phyloP scores from a whole-genome alignment of 1,140 invertebrate species.

The Euwallacea similis region DNA sequence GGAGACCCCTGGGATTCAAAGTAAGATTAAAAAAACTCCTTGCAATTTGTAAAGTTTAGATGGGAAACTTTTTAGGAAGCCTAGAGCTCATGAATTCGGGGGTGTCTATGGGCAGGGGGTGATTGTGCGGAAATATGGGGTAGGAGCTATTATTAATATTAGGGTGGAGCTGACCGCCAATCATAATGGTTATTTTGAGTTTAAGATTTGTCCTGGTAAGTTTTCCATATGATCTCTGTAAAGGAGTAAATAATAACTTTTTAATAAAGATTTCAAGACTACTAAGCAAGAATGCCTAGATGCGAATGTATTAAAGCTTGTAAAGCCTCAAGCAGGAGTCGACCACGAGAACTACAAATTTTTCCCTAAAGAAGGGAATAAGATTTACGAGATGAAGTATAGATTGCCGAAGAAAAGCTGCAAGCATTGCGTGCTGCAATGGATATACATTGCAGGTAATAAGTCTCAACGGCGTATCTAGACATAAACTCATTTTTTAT shows the following conservation, averaged over 20 bases:
- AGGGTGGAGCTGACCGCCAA: constrained; percentile 77
- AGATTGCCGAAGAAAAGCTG: constrained; percentile 63
- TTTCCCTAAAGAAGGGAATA: constrained; percentile 76
- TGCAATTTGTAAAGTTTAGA: neutral
- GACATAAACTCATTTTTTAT: neutral
- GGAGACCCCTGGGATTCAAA: constrained; percentile 79
- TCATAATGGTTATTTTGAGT: constrained; percentile 87
- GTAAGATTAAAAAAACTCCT: constrained; percentile 42
- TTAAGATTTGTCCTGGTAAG: constrained; percentile 71
- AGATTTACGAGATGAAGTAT: constrained; percentile 70
- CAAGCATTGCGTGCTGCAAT: constrained; percentile 78
- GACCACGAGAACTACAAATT: constrained; percentile 60
- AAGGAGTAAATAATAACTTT: neutral
- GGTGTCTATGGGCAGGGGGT: constrained; percentile 80
- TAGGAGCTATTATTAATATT: constrained; percentile 68
- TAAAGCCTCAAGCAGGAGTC: constrained; percentile 46
- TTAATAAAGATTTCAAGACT: constrained; percentile 53
- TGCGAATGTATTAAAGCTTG: constrained; percentile 65
- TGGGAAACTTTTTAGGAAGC: constrained; percentile 54
- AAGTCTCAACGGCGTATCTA: neutral
- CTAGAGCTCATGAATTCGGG: constrained; percentile 79
- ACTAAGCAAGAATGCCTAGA: constrained; percentile 78
- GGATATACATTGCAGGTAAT: constrained; percentile 74
- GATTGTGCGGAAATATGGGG: constrained; percentile 75
- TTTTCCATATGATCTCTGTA: neutral